Conservation (phyloP, 1,140 invertebrate species). For the Drosophila serrata region DNA sequence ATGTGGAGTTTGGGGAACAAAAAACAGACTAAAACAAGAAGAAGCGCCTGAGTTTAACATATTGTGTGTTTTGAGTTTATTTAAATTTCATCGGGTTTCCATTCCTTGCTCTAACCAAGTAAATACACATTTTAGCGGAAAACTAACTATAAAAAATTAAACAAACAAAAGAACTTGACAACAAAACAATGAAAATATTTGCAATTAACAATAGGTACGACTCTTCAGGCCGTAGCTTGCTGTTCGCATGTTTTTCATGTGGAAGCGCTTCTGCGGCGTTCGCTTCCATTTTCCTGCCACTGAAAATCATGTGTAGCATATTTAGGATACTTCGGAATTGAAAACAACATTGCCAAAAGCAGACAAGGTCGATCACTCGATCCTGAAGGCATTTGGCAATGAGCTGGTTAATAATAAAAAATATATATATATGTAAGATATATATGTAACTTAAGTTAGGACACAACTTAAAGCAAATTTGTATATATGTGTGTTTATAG, state of each 20-base stretch:
- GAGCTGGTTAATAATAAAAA: not conserved
- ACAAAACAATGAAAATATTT: slow-evolving; percentile 39
- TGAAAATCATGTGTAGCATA: slow-evolving; percentile 18
- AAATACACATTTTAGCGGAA: slow-evolving; percentile 12
- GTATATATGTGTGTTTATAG: slow-evolving; percentile 15
- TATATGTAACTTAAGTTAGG: slow-evolving; percentile 57
- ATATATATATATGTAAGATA: slow-evolving; percentile 1
- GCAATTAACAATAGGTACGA: slow-evolving; percentile 13
- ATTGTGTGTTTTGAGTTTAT: slow-evolving; percentile 24
- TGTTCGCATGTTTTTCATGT: slow-evolving; percentile 7
- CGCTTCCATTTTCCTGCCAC: not conserved
- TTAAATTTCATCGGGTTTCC: slow-evolving; percentile 22
- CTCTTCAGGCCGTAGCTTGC: slow-evolving; percentile 14
- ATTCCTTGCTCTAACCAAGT: slow-evolving; percentile 7
- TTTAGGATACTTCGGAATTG: slow-evolving; percentile 3
- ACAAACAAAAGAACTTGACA: slow-evolving; percentile 46
- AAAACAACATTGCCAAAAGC: slow-evolving; percentile 1
- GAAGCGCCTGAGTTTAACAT: not conserved
- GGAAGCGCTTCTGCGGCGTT: not conserved
- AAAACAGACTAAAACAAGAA: slow-evolving; percentile 7
- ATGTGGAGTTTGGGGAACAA: slow-evolving; percentile 14
- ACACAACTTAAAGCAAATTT: slow-evolving; percentile 63
- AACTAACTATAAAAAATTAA: slow-evolving; percentile 16
- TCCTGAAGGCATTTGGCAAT: slow-evolving; percentile 12
- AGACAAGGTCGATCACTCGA: not conserved